phyloP scores from a whole-genome alignment of 2,113 vertebrate genomes.

The Xerus inauris region DNA sequence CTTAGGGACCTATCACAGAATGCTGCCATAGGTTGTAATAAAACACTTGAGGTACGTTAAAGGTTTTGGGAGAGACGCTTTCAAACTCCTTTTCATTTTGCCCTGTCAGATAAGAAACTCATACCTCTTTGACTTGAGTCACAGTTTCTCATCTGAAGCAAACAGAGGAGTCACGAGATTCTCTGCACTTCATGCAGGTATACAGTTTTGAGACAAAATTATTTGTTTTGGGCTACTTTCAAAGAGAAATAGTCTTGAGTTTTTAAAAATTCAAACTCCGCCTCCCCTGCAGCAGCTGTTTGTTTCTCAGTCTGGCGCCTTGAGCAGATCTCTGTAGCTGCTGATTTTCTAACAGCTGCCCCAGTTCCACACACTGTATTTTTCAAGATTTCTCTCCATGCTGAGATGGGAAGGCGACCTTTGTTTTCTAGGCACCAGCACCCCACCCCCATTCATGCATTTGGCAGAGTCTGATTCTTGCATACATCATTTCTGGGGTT shows the following conservation, averaged over 20 bases:
- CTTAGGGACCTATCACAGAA: background rate
- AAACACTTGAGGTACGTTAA: background rate
- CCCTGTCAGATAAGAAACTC: background rate
- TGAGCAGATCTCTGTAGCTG: background rate
- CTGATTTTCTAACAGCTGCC: slow-evolving; percentile 33
- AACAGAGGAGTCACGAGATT: background rate
- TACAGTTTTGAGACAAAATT: background rate
- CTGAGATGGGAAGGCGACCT: background rate
- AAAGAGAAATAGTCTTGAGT: background rate
- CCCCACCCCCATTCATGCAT: background rate
- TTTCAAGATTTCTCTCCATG: background rate
- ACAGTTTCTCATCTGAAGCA: background rate
- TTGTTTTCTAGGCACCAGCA: background rate
- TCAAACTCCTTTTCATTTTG: background rate
- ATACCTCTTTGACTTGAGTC: background rate
- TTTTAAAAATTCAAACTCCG: background rate
- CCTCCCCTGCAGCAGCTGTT: background rate
- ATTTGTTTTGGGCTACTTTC: slow-evolving; percentile 37
- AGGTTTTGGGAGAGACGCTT: background rate
- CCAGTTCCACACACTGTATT: background rate
- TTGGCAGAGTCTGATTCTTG: background rate
- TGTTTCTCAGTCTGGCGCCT: slow-evolving; percentile 46
- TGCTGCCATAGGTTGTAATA: background rate
- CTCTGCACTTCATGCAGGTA: background rate
- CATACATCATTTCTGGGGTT: background rate